Percentiles rank a stretch among this genome's conserved stretches.
phyloP scores from a whole-genome alignment of 2,888 invertebrate species.

The Trichogramma evanescens region DNA sequence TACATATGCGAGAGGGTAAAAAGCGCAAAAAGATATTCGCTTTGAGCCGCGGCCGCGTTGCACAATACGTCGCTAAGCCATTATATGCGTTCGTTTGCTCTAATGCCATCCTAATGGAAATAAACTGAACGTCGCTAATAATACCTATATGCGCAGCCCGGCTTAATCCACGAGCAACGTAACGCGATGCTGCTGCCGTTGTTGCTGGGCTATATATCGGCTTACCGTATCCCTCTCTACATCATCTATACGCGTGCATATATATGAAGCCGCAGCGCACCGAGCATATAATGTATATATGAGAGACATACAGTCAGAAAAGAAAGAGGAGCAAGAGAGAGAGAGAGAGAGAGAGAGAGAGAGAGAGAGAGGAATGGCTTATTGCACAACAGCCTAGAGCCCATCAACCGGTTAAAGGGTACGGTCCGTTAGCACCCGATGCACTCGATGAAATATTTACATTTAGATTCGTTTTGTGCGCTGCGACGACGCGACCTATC shows the following conservation, averaged over 20 bases:
- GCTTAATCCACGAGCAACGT: too few relatives aligned
- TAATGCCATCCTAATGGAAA: constrained; percentile 13
- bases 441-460: constrained; percentile 30
- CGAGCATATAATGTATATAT: too few relatives aligned
- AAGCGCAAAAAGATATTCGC: too few relatives aligned
- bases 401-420: not conserved
- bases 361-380: too few relatives aligned
- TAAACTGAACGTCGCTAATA: constrained; percentile 8
- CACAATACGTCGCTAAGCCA: too few relatives aligned
- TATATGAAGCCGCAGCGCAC: too few relatives aligned
- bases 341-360: too few relatives aligned
- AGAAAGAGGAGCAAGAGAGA: too few relatives aligned
- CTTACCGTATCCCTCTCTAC: constrained; percentile 1
- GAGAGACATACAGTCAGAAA: too few relatives aligned
- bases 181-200: not conserved
- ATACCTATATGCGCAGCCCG: not conserved
- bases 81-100: not conserved
- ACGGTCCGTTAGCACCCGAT: constrained; percentile 16
- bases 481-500: not conserved
- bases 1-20: too few relatives aligned
- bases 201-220: constrained; percentile 5
- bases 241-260: not conserved
- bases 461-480: constrained; percentile 30
- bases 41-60: too few relatives aligned
- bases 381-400: not conserved